These are phyloP conservation scores for Lucifuga dentata DNA, from an alignment of 2,113 vertebrate species.

Conservation along the genomic window DNA sequence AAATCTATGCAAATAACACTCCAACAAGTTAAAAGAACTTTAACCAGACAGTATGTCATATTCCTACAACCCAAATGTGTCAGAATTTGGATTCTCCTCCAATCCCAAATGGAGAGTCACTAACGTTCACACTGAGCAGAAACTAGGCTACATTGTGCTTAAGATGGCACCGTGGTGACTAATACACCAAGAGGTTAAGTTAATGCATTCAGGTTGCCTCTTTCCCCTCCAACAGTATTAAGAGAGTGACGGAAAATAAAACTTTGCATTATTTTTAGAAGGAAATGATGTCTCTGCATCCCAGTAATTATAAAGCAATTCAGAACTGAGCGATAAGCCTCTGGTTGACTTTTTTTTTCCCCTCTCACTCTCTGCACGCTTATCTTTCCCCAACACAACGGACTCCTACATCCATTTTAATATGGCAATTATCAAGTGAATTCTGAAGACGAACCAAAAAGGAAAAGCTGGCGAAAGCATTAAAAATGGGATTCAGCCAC, in stretches of 20 bases:
- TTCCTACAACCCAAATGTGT: constrained; percentile 77
- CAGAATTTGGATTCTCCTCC: constrained; percentile 63
- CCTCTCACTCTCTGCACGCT: constrained; percentile 48
- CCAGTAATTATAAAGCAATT: constrained; percentile 81
- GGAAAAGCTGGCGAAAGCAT: constrained; percentile 66
- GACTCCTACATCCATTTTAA: constrained; percentile 76
- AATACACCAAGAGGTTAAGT: constrained; percentile 66
- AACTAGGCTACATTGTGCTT: constrained; percentile 72
- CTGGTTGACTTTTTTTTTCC: constrained; percentile 45
- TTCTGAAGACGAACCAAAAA: constrained; percentile 69
- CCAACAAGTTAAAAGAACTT: constrained; percentile 34
- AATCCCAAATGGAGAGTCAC: constrained; percentile 55
- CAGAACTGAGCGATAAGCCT: constrained; percentile 74
- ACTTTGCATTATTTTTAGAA: constrained; percentile 78
- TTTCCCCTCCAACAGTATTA: constrained; percentile 24
- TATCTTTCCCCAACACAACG: constrained; percentile 74
- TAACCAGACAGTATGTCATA: constrained; percentile 43
- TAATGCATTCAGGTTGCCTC: constrained; percentile 33
- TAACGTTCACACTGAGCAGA: constrained; percentile 66
- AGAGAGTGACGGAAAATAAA: constrained; percentile 49
- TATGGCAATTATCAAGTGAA: constrained; percentile 74
- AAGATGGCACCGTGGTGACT: constrained; percentile 63
- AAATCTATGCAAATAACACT: constrained; percentile 59
- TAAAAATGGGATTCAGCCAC: constrained; percentile 71
- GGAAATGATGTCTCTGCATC: constrained; percentile 71